Evolutionary conservation across 2,888 invertebrate species (phyloP).

Genomic region (Lomographa bimaculata): DNA sequence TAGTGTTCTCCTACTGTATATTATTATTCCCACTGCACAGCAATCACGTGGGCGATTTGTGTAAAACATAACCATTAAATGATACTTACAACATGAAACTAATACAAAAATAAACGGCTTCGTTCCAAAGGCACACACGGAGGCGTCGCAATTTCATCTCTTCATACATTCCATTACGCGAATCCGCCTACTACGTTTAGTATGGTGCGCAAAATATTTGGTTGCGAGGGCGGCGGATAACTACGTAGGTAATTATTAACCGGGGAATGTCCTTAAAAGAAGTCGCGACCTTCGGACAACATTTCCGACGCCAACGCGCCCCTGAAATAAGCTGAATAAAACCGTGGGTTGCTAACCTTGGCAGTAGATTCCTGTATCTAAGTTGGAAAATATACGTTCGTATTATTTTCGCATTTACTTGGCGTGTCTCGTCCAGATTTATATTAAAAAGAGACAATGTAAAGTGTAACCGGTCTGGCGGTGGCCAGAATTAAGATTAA

Average conservation of each 20-base stretch:
- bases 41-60: slow-evolving; percentile 45
- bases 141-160: slow-evolving; percentile 49
- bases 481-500: slow-evolving; percentile 72
- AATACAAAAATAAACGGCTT: slow-evolving; percentile 40
- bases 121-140: slow-evolving; percentile 41
- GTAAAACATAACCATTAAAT: slow-evolving; percentile 46
- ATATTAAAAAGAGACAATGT: slow-evolving; percentile 51
- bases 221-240: slow-evolving; percentile 49
- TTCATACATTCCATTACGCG: slow-evolving; percentile 40
- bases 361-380: slow-evolving; percentile 27
- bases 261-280: slow-evolving; percentile 46
- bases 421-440: slow-evolving; percentile 40
- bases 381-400: slow-evolving; percentile 42
- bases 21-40: slow-evolving; percentile 19
- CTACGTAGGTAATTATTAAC: slow-evolving; percentile 26
- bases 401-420: slow-evolving; percentile 41
- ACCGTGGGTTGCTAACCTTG: slow-evolving; percentile 34
- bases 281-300: slow-evolving; percentile 43
- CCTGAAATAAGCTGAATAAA: slow-evolving; percentile 36
- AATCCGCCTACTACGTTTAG: slow-evolving; percentile 50
- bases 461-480: slow-evolving; percentile 63
- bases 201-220: slow-evolving; percentile 50
- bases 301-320: slow-evolving; percentile 38
- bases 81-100: slow-evolving; percentile 32
- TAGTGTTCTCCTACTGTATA: slow-evolving; percentile 10